Base-by-base conservation (phyloP, 2,113 vertebrate genomes). In the Synodontis membranacea region DNA sequence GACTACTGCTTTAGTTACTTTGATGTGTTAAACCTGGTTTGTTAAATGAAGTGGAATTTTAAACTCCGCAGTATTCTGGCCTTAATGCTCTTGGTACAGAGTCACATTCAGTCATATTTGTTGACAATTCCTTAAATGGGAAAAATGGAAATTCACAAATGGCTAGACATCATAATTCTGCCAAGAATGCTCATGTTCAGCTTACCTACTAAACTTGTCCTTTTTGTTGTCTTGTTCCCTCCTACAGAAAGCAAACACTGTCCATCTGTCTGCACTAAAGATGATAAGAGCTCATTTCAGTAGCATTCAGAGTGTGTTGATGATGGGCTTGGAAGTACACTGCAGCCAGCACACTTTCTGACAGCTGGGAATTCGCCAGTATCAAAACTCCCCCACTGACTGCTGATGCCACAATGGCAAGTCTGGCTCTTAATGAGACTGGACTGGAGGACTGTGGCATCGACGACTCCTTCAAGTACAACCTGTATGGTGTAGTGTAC, bases 391-490 rank as follows among this genome's bases (percentile, higher is more conserved):
- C 54, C 48, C 28, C 12, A 23, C 70, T 50, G 58, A n/a, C 56
- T 14, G 0, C 46, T 17, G 58, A 74, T 80, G 64, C 60, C 89
- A 80, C 50, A 87, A 95, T 96, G 95, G 93, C 95, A 7, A 94
- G 95, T 86, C 92, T 95, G 85, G 94, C 91, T 90, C 89, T 95
- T 44, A 95, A 96, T 15, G 94, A 96, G 89, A 96, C 95, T 4
- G 94, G 94, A 90, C 96, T 98, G 92, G 96, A 96, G 87, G 96
- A 96, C 89, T 99, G 98, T 46, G 92, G 96, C 91, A 96, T 96
- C 37, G 97, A 99, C 70, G 98, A 99, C 94, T 98, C 97, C 90
- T 99, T 99, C 89, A 99, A 99, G 93, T 99, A 99, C 94, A 97
- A 97, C 94, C 91, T 99, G 90, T 99, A 99, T 10, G 97, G 97